Evolutionary conservation across 2,888 invertebrate species (phyloP), one percentile per base, ranked within the genome.

Genomic region (Lithophane semibrunnea): DNA sequence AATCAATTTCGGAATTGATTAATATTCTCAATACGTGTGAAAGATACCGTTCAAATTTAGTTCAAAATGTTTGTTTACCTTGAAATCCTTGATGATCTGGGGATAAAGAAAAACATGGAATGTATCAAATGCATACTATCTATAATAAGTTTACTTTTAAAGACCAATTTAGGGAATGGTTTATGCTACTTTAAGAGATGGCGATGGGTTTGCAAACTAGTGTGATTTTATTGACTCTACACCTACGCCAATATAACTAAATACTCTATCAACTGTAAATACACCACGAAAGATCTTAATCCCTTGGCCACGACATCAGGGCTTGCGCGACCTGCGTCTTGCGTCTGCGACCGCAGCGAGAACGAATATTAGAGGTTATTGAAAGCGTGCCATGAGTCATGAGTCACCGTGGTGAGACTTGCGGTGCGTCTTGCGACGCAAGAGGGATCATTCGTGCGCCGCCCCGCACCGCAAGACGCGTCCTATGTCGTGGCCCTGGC

Each of bases 11-110:
- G 63, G 73, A 73, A 77, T 79, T 80, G 63, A 77, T 87, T 81
- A 69, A 74, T 29, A 88, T 87, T 88, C 86, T 68, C 63, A n/a
- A 75, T 61, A 72, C 78, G 77, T 75, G 80, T 80, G 80, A 81
- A 83, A 64, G 65, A 68, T 74, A 71, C 24, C 61, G 74, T 84
- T 73, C 70, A 78, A 74, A 75, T 84, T 84, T 84, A 84, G 75
- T 70, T 82, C 60, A 78, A 85, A 81, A 70, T 82, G 52, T 85
- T 81, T 84, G 60, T 84, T 84, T 84, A 84, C 83, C 83, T 84
- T 84, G 78, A 85, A 85, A 84, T 84, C 85, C 83, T 65, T 82
- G 83, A 82, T 84, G 83, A 85, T 84, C 83, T 84, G 83, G 79
- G 83, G 75, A 84, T 84, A 84, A 84, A 84, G 85, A 84, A 84